Base-by-base conservation (phyloP, 1,140 invertebrate species). In the Teleogryllus occipitalis region DNA sequence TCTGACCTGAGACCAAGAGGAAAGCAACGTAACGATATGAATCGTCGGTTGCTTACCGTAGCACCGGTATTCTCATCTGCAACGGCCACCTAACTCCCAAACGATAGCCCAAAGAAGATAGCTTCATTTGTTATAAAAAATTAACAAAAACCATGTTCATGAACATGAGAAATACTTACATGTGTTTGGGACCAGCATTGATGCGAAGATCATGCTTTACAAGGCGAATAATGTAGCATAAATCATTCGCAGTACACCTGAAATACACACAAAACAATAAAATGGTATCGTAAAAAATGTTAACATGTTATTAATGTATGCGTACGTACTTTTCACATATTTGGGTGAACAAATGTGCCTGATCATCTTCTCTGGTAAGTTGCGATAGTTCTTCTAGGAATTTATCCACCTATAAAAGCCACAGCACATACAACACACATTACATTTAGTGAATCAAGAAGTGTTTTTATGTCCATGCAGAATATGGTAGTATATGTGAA, bases 201-300 rank as follows among this genome's bases (percentile, higher is more conserved):
- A 98, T 98, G 82, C 95, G 88, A 74, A 98, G 87, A 87, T 98
- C 97, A 83, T 95, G 94, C 87, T 97, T 97, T 8, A 98, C 93
- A 54, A 98, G 86, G 18, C 96, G 88, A 12, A 98, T 92, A 10
- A 97, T 87, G 88, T 93, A 95, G 87, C 93, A 95, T 76, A 98
- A 86, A 86, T 98, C 96, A 85, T 95, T 91, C 5, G 88, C 84
- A 18, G 95, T 97, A 82, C 95, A 96, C 85, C 92, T 94, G 80
- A 80, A 87, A 87, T 80, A 81, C 76, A n/a, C 49, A 78, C 78
- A 47, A 46, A 80, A 80, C 14, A 27, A 46, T 46, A 8, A 77
- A n/a, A n/a, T 14, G 15, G 7, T 10, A 8, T 6, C 18, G 76
- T 81, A 81, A 73, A 75, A 65, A 47, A 75, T 39, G 8, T 39